Conservation (phyloP, 1,140 invertebrate genomes). For the Drosophila equinoxialis region DNA sequence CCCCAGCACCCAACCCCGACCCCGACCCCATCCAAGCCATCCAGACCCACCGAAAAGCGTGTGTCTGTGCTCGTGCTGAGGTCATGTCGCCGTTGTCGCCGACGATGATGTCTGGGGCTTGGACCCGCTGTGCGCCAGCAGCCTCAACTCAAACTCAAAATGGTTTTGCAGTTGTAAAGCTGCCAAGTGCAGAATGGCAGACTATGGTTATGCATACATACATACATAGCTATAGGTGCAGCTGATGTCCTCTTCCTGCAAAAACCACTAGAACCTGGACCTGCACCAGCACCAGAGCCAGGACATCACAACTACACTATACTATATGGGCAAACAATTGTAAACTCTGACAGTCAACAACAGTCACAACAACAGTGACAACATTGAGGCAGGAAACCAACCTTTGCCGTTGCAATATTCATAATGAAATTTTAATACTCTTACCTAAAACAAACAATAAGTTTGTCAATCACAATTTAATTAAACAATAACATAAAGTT, state of each 20-base stretch:
- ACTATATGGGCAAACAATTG: constrained; percentile 71
- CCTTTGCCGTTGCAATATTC: constrained; percentile 23
- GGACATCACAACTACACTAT: constrained; percentile 27
- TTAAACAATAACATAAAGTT: neutral
- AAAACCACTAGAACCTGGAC: constrained; percentile 48
- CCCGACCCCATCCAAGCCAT: too few species aligned
- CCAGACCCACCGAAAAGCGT: constrained; percentile 53
- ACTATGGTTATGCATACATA: constrained; percentile 35
- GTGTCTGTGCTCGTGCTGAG: constrained; percentile 46
- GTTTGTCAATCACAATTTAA: neutral
- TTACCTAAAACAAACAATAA: neutral
- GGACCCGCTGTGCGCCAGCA: constrained; percentile 32
- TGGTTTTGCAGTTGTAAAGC: constrained; percentile 72
- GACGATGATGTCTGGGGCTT: constrained; percentile 49
- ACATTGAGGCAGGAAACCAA: constrained; percentile 38
- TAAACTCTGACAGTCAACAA: constrained; percentile 75
- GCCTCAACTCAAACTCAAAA: constrained; percentile 70
- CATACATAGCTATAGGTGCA: constrained; percentile 45
- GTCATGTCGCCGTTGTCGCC: constrained; percentile 71
- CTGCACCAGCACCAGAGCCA: constrained; percentile 38
- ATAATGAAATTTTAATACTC: constrained; percentile 51
- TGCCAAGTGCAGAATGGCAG: constrained; percentile 63
- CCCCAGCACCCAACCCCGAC: neutral
- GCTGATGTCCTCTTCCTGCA: constrained; percentile 39
- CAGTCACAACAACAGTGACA: constrained; percentile 57